Evolutionary conservation across 2,888 invertebrate species (phyloP).

Genomic region (Parnassius orleans): DNA sequence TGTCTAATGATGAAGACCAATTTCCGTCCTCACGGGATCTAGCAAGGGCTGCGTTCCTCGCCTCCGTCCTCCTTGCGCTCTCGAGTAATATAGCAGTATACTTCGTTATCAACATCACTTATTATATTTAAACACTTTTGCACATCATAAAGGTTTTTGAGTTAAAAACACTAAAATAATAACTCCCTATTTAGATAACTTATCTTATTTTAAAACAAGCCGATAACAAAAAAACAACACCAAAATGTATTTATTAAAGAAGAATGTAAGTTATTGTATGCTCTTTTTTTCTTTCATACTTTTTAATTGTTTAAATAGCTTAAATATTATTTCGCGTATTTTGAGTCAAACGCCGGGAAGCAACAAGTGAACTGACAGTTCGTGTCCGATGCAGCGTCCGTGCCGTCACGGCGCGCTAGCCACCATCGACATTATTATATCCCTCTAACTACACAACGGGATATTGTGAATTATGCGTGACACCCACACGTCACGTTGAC

Average conservation of each 20-base stretch:
- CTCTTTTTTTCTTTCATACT: too few relatives aligned
- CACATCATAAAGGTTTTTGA: slow-evolving; percentile 1
- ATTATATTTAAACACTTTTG: slow-evolving; percentile 21
- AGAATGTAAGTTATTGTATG: too few relatives aligned
- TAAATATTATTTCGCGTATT: not conserved
- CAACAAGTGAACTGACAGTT: slow-evolving; percentile 45
- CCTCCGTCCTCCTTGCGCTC: slow-evolving; percentile 79
- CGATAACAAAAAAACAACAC: too few relatives aligned
- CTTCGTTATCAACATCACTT: slow-evolving; percentile 85
- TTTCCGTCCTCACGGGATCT: slow-evolving; percentile 43
- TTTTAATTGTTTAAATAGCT: too few relatives aligned
- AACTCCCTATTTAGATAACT: too few relatives aligned
- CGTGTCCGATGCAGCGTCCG: slow-evolving; percentile 40
- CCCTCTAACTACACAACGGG: slow-evolving; percentile 64
- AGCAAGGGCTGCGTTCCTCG: slow-evolving; percentile 53
- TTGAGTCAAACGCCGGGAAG: slow-evolving; percentile 40
- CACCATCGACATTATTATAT: slow-evolving; percentile 58
- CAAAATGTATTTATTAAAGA: too few relatives aligned
- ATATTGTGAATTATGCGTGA: slow-evolving; percentile 72
- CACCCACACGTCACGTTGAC: slow-evolving; percentile 51
- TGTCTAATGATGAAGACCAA: slow-evolving; percentile 62
- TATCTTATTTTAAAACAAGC: too few relatives aligned
- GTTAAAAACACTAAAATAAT: not conserved
- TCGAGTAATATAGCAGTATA: slow-evolving; percentile 86
- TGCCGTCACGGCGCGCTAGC: slow-evolving; percentile 56